Conservation (phyloP, 2,113 vertebrate species). For the Serilophus lunatus region DNA sequence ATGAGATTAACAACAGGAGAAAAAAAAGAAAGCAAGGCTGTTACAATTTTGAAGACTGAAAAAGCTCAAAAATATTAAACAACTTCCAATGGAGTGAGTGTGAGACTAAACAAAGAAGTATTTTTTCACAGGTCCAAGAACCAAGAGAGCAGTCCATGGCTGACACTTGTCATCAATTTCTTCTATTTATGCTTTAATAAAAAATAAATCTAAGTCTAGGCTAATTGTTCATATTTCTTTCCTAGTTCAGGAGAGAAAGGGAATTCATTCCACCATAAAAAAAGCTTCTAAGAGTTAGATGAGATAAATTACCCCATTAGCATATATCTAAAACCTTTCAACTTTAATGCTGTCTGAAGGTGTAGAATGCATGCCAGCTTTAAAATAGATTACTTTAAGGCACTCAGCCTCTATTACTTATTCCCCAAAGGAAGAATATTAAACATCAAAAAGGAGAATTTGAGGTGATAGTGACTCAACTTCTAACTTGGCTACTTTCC, state of each 20-base stretch:
- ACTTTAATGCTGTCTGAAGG: not conserved
- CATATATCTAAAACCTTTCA: not conserved
- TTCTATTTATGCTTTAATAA: not conserved
- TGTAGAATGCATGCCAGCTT: not conserved
- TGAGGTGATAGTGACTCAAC: not conserved
- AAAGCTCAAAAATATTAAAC: not conserved
- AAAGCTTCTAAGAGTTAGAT: not conserved
- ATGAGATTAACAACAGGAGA: not conserved
- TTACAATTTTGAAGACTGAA: not conserved
- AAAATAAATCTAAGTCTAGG: not conserved
- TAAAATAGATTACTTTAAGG: slow-evolving; percentile 18
- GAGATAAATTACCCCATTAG: slow-evolving; percentile 11
- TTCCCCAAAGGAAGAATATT: not conserved
- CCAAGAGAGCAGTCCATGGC: not conserved
- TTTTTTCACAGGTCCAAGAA: not conserved
- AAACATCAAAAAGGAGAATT: not conserved
- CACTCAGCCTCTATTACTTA: not conserved
- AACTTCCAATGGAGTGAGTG: not conserved
- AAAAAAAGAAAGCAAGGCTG: not conserved
- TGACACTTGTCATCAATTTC: not conserved
- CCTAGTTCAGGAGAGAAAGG: not conserved
- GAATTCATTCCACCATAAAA: not conserved
- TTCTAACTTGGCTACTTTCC: not conserved
- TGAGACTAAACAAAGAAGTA: not conserved
- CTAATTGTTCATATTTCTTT: not conserved